Evolutionary conservation across 2,113 vertebrate genomes (phyloP), one percentile per base, ranked within the genome.

Genomic region (Pongo abelii): DNA sequence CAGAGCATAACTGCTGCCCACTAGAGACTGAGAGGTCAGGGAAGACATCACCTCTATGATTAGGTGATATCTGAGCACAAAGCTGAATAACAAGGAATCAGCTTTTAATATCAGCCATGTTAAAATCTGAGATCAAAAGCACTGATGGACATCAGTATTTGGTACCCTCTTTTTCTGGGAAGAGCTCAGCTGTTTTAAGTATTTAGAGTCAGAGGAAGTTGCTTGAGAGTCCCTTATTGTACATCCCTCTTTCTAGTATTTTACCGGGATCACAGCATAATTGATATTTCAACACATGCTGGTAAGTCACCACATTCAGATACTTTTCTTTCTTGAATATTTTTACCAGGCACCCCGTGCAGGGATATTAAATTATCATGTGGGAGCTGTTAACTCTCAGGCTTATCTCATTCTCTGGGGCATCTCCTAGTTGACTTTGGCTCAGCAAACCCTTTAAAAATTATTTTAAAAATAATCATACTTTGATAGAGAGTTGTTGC

Each of bases 391-490:
- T 70, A 84, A 43, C 5, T 52, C 22, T 79, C 46, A 88, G 46
- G 70, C 27, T 89, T 32, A 64, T 83, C 38, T 89, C 32, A 80
- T 81, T 35, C 20, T 75, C 57, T 70, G 16, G 20, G 30, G 38
- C 35, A 92, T 14, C 17, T 7, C 50, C 25, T 55, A n/a, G 2
- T 57, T 27, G 48, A 75, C 9, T 2, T n/a, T 14, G 46, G 18
- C 64, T 91, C 79, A 96, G 46, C 32, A 84, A 38, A 91, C 20
- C 14, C 57, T 92, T 74, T 13, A 80, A 95, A 74, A 89, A 43
- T 81, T 85, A 57, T 38, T 94, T 94, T 77, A 14, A 69, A 93
- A 84, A 85, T 59, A 61, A 93, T 74, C 59, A 88, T 52, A 95
- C 20, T 74, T 91, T 94, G 38, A 92, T 89, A 91, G 55, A 40